Percentiles rank a stretch among this genome's conserved stretches.
These are phyloP conservation scores for Alca torda DNA, from an alignment of 2,797 vertebrate species.

Conservation along the genomic window DNA sequence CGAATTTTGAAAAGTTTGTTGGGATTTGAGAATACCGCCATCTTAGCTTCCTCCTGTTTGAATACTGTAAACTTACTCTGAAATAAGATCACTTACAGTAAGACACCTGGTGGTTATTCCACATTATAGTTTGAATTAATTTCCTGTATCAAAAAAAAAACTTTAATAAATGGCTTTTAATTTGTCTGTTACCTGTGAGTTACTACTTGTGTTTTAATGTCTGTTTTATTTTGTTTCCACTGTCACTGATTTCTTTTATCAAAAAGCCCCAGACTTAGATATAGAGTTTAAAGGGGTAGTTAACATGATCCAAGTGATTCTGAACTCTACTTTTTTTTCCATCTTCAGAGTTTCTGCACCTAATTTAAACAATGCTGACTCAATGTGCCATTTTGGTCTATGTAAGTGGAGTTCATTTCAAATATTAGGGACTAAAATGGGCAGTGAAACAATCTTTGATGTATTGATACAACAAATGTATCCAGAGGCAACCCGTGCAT, in stretches of 20 bases:
- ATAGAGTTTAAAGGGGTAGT: fast-evolving
- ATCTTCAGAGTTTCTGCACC: background rate
- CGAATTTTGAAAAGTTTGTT: background rate
- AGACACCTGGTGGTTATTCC: background rate
- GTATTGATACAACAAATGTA: fast-evolving
- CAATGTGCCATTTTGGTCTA: background rate
- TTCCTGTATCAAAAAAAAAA: background rate
- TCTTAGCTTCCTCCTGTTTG: background rate
- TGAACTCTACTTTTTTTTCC: background rate
- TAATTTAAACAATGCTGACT: background rate
- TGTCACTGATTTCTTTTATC: background rate
- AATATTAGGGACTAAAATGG: background rate
- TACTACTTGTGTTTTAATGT: background rate
- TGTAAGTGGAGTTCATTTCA: background rate
- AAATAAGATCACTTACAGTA: background rate
- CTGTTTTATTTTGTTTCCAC: background rate
- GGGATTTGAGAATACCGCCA: background rate
- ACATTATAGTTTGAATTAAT: background rate
- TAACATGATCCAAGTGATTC: background rate
- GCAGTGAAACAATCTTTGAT: background rate
- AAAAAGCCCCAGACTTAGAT: background rate
- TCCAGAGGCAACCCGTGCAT: background rate
- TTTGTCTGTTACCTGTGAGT: background rate
- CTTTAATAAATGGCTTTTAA: background rate
- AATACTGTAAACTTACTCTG: background rate